Conservation (phyloP, 1,140 invertebrate species). For the Oryctes rhinoceros region DNA sequence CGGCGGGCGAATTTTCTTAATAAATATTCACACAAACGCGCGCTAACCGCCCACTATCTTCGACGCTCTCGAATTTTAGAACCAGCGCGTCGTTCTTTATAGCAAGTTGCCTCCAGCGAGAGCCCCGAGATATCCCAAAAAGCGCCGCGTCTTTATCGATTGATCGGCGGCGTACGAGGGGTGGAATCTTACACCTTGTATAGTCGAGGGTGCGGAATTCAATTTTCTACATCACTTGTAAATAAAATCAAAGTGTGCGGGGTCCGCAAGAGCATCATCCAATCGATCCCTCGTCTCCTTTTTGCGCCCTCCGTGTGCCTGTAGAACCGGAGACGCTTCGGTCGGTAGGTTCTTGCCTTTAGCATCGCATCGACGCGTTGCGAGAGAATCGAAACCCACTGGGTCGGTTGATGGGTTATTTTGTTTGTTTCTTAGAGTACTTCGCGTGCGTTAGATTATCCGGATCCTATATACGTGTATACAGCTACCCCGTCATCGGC, state of each 20-base stretch:
- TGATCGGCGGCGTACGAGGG: slow-evolving; percentile 49
- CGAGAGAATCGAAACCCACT: neutral
- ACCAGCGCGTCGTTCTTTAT: slow-evolving; percentile 42
- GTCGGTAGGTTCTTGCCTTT: neutral
- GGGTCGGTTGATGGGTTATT: neutral
- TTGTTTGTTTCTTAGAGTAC: slow-evolving; percentile 1
- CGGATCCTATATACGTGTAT: neutral
- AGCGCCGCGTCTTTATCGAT: slow-evolving; percentile 52
- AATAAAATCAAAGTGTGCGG: slow-evolving; percentile 60
- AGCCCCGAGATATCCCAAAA: slow-evolving; percentile 39
- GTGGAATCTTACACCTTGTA: slow-evolving; percentile 56
- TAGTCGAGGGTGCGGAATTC: slow-evolving; percentile 57
- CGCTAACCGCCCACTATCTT: slow-evolving; percentile 11
- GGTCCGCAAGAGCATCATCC: slow-evolving; percentile 47
- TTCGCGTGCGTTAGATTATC: slow-evolving; percentile 2
- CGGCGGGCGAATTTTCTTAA: neutral
- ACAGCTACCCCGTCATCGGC: neutral
- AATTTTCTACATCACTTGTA: slow-evolving; percentile 62
- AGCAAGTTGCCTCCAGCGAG: neutral
- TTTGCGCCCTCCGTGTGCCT: neutral
- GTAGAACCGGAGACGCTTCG: slow-evolving; percentile 10
- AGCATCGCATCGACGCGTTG: neutral
- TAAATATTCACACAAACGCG: slow-evolving; percentile 26
- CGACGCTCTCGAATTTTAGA: slow-evolving; percentile 41
- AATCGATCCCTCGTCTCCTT: slow-evolving; percentile 37